A percentile compares a stretch with the other conserved stretches of the same genome.
Evolutionary conservation across 2,888 invertebrate genomes (phyloP).

Genomic region (Orthosia cruda): DNA sequence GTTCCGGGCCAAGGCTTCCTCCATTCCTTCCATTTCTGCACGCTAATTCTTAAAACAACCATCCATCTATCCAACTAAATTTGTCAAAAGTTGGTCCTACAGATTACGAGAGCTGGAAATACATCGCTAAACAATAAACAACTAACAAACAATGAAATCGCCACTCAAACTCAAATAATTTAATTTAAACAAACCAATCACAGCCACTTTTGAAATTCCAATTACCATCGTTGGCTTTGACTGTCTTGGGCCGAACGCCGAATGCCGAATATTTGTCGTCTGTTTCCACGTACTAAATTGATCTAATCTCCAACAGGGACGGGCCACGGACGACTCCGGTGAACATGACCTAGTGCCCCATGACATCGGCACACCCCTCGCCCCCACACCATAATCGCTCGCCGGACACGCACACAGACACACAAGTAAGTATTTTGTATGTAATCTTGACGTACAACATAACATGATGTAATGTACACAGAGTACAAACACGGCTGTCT

Average conservation of each 20-base stretch:
- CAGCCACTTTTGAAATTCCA: background rate
- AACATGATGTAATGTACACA: constrained; percentile 21
- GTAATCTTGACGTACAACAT: constrained; percentile 39
- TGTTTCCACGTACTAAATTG: constrained; percentile 56
- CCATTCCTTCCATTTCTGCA: no score
- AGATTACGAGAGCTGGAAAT: no score
- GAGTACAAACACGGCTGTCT: constrained; percentile 9
- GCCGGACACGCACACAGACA: constrained; percentile 83
- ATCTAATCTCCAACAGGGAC: constrained; percentile 77
- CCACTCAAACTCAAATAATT: background rate
- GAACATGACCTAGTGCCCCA: constrained; percentile 90
- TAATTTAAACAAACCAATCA: no score
- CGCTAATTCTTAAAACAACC: no score
- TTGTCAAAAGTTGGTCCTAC: no score
- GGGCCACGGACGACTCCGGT: constrained; percentile 77
- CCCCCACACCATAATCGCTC: constrained; percentile 78
- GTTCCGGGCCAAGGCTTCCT: no score
- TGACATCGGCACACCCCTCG: constrained; percentile 86
- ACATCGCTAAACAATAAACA: no score
- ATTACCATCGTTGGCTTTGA: constrained; percentile 11
- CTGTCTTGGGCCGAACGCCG: constrained; percentile 14
- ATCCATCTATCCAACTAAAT: no score
- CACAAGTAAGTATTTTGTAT: constrained; percentile 78
- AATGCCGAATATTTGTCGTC: constrained; percentile 45
- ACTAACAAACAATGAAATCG: background rate